Conservation (phyloP, 2,113 vertebrate species). For the Spilogale gracilis region DNA sequence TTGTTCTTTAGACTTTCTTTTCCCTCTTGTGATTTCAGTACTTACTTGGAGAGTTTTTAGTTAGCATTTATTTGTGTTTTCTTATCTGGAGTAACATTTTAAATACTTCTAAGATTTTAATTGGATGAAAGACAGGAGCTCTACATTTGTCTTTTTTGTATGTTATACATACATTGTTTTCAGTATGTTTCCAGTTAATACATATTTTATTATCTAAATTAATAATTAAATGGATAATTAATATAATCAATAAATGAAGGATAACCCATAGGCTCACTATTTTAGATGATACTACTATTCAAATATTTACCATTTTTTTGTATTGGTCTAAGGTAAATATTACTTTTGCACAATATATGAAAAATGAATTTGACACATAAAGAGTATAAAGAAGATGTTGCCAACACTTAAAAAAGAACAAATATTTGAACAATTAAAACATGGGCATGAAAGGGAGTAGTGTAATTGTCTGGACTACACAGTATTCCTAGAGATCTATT, state of each 20-base stretch:
- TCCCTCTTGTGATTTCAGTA: not conserved
- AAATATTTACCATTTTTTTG: not conserved
- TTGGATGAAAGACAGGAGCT: not conserved
- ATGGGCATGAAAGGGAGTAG: not conserved
- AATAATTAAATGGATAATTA: not conserved
- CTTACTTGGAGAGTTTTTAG: not conserved
- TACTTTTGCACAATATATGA: not conserved
- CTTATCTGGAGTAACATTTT: not conserved
- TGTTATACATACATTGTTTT: constrained; percentile 19
- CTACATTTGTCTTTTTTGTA: not conserved
- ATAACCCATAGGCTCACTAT: not conserved
- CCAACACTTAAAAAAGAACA: not conserved
- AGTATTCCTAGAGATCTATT: not conserved
- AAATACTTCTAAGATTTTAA: constrained; percentile 36
- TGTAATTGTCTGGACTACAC: not conserved
- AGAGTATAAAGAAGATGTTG: not conserved
- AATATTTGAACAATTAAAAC: not conserved
- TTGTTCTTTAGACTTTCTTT: not conserved
- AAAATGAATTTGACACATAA: not conserved
- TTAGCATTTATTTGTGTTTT: constrained; percentile 26
- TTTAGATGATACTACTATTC: not conserved
- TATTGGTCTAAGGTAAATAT: not conserved
- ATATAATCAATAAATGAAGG: not conserved
- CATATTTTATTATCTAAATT: not conserved
- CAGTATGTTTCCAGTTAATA: not conserved